Base-by-base conservation (phyloP, 2,888 invertebrate species). In the Melinopterus prodromus region DNA sequence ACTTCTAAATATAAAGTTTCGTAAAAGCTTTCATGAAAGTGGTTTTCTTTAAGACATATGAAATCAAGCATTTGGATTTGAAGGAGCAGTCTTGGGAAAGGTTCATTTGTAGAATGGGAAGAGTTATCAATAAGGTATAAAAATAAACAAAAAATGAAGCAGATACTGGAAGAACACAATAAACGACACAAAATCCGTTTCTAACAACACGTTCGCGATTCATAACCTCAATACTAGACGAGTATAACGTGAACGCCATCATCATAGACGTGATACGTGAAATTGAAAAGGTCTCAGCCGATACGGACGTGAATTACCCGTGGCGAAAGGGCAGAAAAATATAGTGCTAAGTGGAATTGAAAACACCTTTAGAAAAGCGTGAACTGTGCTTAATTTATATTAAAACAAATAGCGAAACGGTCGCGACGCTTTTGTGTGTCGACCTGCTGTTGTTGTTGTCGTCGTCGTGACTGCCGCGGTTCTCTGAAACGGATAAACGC, bases 341-440 rank as follows among this genome's bases (percentile, higher is more conserved):
- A 53, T 53, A 53, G 53, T 12, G 53, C 53, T 53, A 53, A 53
- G 53, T 53, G 53, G 53, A 53, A 53, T 53, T 53, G 53, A 53
- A 53, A 53, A 53, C 53, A 53, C 53, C 53, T 53, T 53, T 53
- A 53, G 53, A 53, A 53, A 12, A 53, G 53, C 53, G 53, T 53
- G 53, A 53, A 53, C 53, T 53, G 53, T 53, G 53, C 53, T 53
- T 53, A 53, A 53, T 53, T 53, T 12, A 53, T 53, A 53, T 53
- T 53, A 53, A 53, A 53, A 53, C 53, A 53, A 53, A 53, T 53
- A 53, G 53, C 53, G 53, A 53, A 53, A 53, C 53, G 53, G 53
- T 53, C 53, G 53, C 53, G 53, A 9, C 12, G 53, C 53, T 53
- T 53, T 53, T 53, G 53, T 53, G 53, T 53, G 53, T 53, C 53